Base-by-base conservation (phyloP, 2,888 invertebrate genomes). In the Diaprepes abbreviatus region DNA sequence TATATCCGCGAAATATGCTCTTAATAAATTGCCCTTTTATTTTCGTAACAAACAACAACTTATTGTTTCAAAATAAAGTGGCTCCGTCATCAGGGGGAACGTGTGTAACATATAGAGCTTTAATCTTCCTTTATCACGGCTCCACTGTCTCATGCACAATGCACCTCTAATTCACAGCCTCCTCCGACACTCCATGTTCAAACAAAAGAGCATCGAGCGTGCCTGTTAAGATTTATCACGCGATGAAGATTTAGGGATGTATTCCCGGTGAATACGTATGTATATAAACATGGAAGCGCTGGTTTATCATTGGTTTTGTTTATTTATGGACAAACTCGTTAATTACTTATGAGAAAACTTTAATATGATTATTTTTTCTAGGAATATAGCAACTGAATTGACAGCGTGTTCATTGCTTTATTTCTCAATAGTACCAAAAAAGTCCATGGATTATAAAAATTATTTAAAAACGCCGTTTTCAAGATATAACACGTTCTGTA, bases 191-290 rank as follows among this genome's bases (percentile, higher is more conserved):
- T 35, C 36, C 52, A 21, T 52, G 54, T 52, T 52, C 59, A 38
- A 59, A 66, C 66, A 59, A 66, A 66, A 59, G 66, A 59, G 59
- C 66, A 66, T 60, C 52, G 59, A 52, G 66, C 66, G 40, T 16
- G 59, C 38, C 66, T 24, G 52, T 38, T 6, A 33, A 66, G 67
- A 67, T 67, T 67, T 67, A 67, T 67, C 21, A 45, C 54, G 43
- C 43, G 52, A 17, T 19, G 52, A 52, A 66, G 66, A 66, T 66
- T 59, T 59, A 60, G 59, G 17, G 66, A 59, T 66, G 48, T 65
- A 28, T 63, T 63, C n/a, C n/a, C n/a, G n/a, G n/a, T n/a, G n/a
- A n/a, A n/a, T n/a, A n/a, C n/a, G n/a, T n/a, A n/a, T n/a, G n/a
- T n/a, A n/a, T n/a, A n/a, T n/a, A n/a, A n/a, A n/a, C n/a, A n/a